These are phyloP conservation scores for Piaya cayana DNA, from an alignment of 2,113 vertebrate genomes.

Conservation along the genomic window DNA sequence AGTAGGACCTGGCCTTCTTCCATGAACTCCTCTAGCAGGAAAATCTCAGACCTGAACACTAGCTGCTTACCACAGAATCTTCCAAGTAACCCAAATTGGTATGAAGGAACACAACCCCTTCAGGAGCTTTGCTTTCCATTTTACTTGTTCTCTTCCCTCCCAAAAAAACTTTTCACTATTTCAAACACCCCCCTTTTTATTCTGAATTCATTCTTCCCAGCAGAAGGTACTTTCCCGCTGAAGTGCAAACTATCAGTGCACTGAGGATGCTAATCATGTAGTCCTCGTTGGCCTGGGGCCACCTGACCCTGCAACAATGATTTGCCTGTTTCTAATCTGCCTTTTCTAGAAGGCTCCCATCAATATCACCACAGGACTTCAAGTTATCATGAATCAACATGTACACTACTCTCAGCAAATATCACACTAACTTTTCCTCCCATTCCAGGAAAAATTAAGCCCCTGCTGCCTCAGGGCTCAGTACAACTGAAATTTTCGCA, in stretches of 20 bases:
- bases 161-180: neutral
- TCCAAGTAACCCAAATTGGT: neutral
- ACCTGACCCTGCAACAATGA: neutral
- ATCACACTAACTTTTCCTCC: neutral
- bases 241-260: neutral
- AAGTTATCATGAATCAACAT: neutral
- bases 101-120: neutral
- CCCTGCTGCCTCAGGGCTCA: neutral
- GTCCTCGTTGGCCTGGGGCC: neutral
- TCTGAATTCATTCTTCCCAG: neutral
- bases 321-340: neutral
- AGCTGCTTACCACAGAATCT: neutral
- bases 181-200: neutral
- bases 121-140: neutral
- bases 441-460: neutral
- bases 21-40: neutral
- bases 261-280: neutral
- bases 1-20: neutral
- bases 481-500: neutral
- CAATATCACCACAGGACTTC: neutral
- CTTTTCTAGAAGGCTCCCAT: neutral
- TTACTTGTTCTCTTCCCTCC: neutral
- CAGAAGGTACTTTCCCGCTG: neutral
- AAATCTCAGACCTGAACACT: neutral
- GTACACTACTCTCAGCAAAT: neutral